These are phyloP conservation scores for Amyelois transitella DNA, from an alignment of 1,140 invertebrate species.

Conservation along the genomic window DNA sequence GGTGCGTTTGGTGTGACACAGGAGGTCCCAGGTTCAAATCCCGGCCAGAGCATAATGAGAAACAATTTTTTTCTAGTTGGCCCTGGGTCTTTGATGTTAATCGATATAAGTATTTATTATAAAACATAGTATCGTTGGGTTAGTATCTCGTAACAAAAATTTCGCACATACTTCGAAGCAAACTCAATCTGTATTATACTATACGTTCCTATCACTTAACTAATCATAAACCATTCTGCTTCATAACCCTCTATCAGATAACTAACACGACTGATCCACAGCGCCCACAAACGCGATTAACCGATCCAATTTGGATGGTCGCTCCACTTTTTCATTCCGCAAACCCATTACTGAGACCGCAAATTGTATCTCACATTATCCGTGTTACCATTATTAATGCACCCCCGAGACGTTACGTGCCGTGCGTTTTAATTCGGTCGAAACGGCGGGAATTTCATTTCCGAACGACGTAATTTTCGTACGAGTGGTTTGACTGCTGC, in stretches of 20 bases:
- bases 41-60: no score
- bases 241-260: neutral
- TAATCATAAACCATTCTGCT: neutral
- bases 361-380: constrained; percentile 23
- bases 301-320: constrained; percentile 22
- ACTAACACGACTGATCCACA: neutral
- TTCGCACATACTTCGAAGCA: no score
- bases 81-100: no score
- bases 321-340: constrained; percentile 14
- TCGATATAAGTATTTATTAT: no score
- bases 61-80: no score
- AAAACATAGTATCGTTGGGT: no score
- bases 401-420: constrained; percentile 19
- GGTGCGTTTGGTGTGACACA: no score
- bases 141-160: no score
- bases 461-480: constrained; percentile 30
- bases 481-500: constrained; percentile 33
- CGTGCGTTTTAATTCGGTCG: constrained; percentile 23
- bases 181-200: no score
- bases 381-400: constrained; percentile 22
- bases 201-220: neutral
- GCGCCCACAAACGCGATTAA: neutral
- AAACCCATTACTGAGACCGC: constrained; percentile 8
- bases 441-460: constrained; percentile 37
- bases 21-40: no score